Evolutionary conservation across 2,888 invertebrate species (phyloP).

Genomic region (Drosophila mimica): DNA sequence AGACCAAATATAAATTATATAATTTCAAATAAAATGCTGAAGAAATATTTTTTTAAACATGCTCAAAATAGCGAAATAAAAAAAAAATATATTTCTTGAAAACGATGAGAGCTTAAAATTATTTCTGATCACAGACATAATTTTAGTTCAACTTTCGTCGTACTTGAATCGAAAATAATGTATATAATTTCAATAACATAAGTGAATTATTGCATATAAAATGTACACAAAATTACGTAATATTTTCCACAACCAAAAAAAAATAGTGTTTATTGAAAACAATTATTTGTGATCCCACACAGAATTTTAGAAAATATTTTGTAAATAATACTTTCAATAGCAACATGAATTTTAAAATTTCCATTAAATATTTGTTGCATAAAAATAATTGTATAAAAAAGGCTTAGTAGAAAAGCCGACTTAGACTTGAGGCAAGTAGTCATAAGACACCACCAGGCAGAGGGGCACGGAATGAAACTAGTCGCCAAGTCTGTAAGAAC

Average conservation of each 20-base stretch:
- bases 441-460: slow-evolving; percentile 4
- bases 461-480: not conserved
- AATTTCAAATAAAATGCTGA: not conserved
- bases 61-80: not conserved
- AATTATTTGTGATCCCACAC: not conserved
- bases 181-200: not conserved
- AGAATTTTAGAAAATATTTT: not conserved
- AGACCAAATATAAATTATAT: not conserved
- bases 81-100: not conserved
- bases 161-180: not conserved
- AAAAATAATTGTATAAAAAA: not conserved
- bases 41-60: not conserved
- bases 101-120: not conserved
- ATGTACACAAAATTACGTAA: not conserved
- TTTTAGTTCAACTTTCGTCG: not conserved
- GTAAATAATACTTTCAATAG: not conserved
- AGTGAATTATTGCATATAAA: not conserved
- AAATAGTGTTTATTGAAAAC: not conserved
- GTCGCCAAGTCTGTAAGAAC: slow-evolving; percentile 13
- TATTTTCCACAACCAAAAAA: not conserved
- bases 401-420: not conserved
- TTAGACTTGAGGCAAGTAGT: not conserved
- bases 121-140: not conserved
- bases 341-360: not conserved
- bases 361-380: not conserved